These are phyloP conservation scores for Pristionchus maxplancki DNA, from an alignment of 2,888 invertebrate species.

Conservation along the genomic window DNA sequence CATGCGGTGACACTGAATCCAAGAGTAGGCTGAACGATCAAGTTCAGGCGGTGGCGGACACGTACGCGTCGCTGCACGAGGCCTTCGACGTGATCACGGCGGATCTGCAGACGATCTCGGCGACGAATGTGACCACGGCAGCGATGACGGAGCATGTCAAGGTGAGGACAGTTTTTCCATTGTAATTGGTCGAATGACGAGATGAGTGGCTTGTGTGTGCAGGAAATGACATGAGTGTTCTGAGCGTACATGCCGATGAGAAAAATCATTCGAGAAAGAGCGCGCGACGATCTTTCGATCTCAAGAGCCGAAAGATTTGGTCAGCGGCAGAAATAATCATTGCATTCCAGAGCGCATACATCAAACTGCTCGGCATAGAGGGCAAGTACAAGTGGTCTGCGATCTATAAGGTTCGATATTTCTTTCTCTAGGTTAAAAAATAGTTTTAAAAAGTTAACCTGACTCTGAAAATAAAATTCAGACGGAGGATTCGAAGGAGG, in stretches of 20 bases:
- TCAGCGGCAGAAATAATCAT: too few species aligned
- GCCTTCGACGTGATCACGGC: neutral
- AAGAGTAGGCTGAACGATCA: too few species aligned
- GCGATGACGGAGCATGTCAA: neutral
- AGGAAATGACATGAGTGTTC: too few species aligned
- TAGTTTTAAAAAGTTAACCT: too few species aligned
- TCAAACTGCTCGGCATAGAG: neutral
- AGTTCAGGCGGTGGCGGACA: neutral
- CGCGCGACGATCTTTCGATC: too few species aligned
- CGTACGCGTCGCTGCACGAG: neutral
- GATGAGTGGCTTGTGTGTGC: too few species aligned
- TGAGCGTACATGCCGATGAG: too few species aligned
- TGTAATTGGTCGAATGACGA: too few species aligned
- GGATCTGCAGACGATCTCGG: neutral
- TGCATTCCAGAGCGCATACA: neutral
- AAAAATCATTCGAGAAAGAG: too few species aligned
- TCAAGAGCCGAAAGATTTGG: too few species aligned
- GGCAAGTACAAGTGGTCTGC: neutral
- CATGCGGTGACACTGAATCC: too few species aligned
- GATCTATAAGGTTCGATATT: neutral
- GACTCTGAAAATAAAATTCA: neutral
- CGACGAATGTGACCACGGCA: neutral
- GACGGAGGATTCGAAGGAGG: slow-evolving; percentile 17
- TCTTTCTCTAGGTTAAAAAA: too few species aligned
- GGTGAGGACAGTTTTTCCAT: neutral